Percentiles rank a stretch among this genome's conserved stretches.
Conservation (phyloP, 2,113 vertebrate genomes). For the Dicerorhinus sumatrensis region DNA sequence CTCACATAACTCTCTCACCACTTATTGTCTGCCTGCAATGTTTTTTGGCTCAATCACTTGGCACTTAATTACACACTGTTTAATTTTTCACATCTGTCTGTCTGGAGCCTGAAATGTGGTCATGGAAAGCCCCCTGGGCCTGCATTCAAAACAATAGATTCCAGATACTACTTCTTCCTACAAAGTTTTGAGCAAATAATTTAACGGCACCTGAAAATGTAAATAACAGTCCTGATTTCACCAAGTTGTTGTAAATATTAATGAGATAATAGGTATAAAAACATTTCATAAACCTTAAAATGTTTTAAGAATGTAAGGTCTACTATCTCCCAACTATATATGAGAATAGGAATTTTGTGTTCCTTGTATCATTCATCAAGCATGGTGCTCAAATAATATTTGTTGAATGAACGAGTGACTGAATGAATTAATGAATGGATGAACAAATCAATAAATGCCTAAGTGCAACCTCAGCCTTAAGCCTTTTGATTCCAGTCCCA, state of each 20-base stretch:
- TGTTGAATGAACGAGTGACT: constrained; percentile 15
- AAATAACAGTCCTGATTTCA: background rate
- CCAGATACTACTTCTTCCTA: constrained; percentile 6
- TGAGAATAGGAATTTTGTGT: background rate
- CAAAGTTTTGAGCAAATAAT: background rate
- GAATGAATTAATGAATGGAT: background rate
- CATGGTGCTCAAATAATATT: background rate
- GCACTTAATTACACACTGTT: constrained; percentile 65
- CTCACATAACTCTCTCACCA: background rate
- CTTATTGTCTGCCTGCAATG: constrained; percentile 49
- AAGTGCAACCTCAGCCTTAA: background rate
- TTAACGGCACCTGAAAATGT: constrained; percentile 49
- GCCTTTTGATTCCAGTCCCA: background rate
- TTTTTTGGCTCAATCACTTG: constrained; percentile 51
- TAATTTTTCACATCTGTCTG: constrained; percentile 76
- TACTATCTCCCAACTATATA: background rate
- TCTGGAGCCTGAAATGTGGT: constrained; percentile 54
- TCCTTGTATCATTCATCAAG: background rate
- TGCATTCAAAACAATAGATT: constrained; percentile 37
- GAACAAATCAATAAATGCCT: background rate
- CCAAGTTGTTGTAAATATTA: background rate
- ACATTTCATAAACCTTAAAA: constrained; percentile 14
- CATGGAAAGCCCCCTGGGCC: background rate
- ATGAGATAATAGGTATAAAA: constrained; percentile 24
- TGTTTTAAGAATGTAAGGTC: background rate